Conservation (phyloP, 1,140 invertebrate genomes). For the Venturia canescens region DNA sequence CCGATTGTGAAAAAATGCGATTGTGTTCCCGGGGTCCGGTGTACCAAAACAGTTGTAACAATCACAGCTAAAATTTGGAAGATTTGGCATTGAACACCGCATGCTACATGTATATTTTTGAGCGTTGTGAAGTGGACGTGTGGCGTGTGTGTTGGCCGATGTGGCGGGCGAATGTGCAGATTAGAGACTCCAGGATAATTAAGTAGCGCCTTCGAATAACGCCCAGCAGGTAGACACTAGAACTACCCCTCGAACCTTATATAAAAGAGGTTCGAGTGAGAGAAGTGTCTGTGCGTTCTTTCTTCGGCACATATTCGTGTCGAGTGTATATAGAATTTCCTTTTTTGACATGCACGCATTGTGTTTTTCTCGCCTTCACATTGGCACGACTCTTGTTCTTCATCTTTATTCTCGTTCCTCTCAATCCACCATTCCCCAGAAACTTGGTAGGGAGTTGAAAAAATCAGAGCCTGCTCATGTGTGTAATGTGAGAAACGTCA, state of each 20-base stretch:
- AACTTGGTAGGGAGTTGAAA: neutral
- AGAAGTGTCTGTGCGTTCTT: neutral
- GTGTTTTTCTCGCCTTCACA: slow-evolving; percentile 6
- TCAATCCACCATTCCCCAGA: neutral
- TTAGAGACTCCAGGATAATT: slow-evolving; percentile 76
- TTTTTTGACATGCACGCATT: slow-evolving; percentile 7
- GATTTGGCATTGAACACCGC: neutral
- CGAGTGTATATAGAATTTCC: slow-evolving; percentile 5
- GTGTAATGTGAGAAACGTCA: neutral
- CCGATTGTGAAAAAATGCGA: too few species aligned
- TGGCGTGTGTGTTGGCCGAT: slow-evolving; percentile 73
- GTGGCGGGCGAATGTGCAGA: slow-evolving; percentile 62
- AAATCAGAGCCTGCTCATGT: neutral
- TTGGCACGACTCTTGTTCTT: neutral
- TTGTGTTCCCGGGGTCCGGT: too few species aligned
- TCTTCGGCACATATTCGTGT: neutral
- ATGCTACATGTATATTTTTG: slow-evolving; percentile 30
- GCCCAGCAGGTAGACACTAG: slow-evolving; percentile 59
- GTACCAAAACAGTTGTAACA: too few species aligned
- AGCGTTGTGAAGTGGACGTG: slow-evolving; percentile 32
- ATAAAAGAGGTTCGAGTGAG: slow-evolving; percentile 26
- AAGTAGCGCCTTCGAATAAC: slow-evolving; percentile 76
- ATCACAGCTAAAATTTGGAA: too few species aligned
- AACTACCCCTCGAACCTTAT: slow-evolving; percentile 33
- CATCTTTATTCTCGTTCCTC: neutral